phyloP scores from a whole-genome alignment of 2,888 invertebrate genomes.

The Mythimna lalbum region DNA sequence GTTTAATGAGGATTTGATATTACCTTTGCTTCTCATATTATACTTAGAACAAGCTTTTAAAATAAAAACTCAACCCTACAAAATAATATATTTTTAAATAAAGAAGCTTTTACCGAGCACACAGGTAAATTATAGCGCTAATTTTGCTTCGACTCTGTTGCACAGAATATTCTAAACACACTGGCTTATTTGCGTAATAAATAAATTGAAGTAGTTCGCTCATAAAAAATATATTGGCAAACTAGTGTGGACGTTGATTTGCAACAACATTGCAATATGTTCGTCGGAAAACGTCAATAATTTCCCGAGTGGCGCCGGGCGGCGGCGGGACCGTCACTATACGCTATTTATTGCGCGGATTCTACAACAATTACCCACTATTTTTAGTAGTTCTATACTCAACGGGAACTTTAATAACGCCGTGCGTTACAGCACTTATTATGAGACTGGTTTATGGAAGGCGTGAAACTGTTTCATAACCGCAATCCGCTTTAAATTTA shows the following conservation, averaged over 20 bases:
- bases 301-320: conserved; percentile 76
- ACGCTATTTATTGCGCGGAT: conserved; percentile 74
- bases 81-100: conserved; percentile 23
- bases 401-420: conserved; percentile 56
- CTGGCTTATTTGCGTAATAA: conserved; percentile 14
- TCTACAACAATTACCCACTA: conserved; percentile 72
- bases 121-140: conserved; percentile 7
- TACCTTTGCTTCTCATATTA: conserved; percentile 39
- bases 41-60: conserved; percentile 26
- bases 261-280: conserved; percentile 74
- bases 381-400: conserved; percentile 63
- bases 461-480: conserved; percentile 16
- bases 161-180: conserved; percentile 9
- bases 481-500: conserved; percentile 6
- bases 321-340: conserved; percentile 49
- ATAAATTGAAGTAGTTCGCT: conserved; percentile 8
- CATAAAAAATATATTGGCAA: conserved; percentile 28
- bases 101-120: conserved; percentile 5
- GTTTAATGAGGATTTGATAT: conserved; percentile 40
- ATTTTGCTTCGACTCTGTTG: conserved; percentile 7
- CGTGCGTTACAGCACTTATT: conserved; percentile 20
- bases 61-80: conserved; percentile 12
- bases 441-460: conserved; percentile 9
- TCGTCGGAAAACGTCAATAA: conserved; percentile 79
- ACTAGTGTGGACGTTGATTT: conserved; percentile 55